These are phyloP conservation scores for Pseudobourletiella spinata DNA, from an alignment of 1,140 invertebrate species.

Conservation along the genomic window DNA sequence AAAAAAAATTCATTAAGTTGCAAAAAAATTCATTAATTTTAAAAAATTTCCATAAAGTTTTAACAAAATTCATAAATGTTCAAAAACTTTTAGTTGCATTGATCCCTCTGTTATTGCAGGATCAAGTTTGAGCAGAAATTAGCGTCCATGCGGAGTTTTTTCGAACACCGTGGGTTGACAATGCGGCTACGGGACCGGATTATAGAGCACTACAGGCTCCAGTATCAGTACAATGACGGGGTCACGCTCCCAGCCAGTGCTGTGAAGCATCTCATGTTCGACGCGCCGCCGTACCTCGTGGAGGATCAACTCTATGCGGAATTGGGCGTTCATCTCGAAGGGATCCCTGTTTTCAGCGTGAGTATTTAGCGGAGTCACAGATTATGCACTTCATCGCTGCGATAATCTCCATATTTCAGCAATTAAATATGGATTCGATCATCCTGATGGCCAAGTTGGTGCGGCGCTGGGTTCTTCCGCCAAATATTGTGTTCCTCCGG, in stretches of 20 bases:
- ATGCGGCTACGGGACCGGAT: not conserved
- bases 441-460: slow-evolving; percentile 2
- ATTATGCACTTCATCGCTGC: not conserved
- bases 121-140: not conserved
- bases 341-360: slow-evolving; percentile 26
- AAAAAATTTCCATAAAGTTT: too few relatives aligned
- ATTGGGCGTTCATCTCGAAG: slow-evolving; percentile 13
- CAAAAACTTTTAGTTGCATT: too few relatives aligned
- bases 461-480: slow-evolving; percentile 21
- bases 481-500: slow-evolving; percentile 16
- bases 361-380: not conserved
- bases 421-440: slow-evolving; percentile 15
- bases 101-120: too few relatives aligned
- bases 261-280: slow-evolving; percentile 26
- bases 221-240: not conserved
- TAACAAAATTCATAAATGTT: too few relatives aligned
- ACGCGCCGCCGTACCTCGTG: slow-evolving; percentile 24
- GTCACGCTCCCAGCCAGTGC: not conserved
- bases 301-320: slow-evolving; percentile 21
- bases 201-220: not conserved
- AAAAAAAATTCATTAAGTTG: too few relatives aligned
- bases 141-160: not conserved
- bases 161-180: not conserved
- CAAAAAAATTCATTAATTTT: too few relatives aligned
- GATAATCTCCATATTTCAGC: slow-evolving; percentile 8